Conservation (phyloP, 2,797 vertebrate species). For the Lepus townsendii region DNA sequence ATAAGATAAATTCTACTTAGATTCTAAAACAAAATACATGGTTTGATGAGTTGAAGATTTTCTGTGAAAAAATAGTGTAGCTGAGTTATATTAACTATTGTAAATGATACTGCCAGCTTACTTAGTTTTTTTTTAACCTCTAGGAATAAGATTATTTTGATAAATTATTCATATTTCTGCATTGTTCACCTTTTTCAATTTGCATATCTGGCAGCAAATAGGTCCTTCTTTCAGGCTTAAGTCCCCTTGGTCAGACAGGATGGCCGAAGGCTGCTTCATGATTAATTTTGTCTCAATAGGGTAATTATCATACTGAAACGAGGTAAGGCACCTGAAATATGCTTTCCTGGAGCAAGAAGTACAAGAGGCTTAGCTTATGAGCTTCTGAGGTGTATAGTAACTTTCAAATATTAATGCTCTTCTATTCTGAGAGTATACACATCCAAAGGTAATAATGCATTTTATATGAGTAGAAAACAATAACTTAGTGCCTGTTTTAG, state of each 20-base stretch:
- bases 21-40: slow-evolving; percentile 31
- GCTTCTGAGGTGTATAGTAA: slow-evolving; percentile 31
- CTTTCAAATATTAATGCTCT: slow-evolving; percentile 50
- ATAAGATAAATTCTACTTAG: background rate
- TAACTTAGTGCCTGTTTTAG: slow-evolving; percentile 38
- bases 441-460: slow-evolving; percentile 24
- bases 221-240: slow-evolving; percentile 83
- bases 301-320: slow-evolving; percentile 87
- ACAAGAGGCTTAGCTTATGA: slow-evolving; percentile 49
- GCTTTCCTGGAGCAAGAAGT: slow-evolving; percentile 77
- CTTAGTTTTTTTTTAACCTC: slow-evolving; percentile 85
- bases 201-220: slow-evolving; percentile 86
- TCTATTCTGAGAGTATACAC: background rate
- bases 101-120: slow-evolving; percentile 81
- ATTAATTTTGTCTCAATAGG: slow-evolving; percentile 88
- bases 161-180: slow-evolving; percentile 87
- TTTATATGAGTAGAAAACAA: slow-evolving; percentile 32
- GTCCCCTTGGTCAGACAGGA: slow-evolving; percentile 81
- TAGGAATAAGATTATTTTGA: slow-evolving; percentile 87
- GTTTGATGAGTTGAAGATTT: slow-evolving; percentile 39
- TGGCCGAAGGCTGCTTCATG: slow-evolving; percentile 86
- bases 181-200: slow-evolving; percentile 85
- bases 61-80: slow-evolving; percentile 65
- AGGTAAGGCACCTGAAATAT: slow-evolving; percentile 85
- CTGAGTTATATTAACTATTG: slow-evolving; percentile 82